Base-by-base conservation (phyloP, 2,113 vertebrate species). In the Clupea harengus region DNA sequence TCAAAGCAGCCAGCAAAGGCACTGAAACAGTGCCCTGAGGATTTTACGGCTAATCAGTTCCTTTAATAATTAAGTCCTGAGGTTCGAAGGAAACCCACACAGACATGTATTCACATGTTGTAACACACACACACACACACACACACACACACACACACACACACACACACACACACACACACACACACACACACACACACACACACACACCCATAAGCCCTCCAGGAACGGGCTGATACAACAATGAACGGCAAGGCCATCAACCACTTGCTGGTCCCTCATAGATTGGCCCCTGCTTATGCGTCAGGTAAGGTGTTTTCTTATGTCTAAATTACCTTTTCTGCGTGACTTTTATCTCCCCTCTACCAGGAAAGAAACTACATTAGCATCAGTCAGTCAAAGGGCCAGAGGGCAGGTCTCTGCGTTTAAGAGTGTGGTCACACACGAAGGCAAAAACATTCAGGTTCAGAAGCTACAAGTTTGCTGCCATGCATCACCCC, bases 51-150 rank as follows among this genome's bases (percentile, higher is more conserved):
- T 28, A 72, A 72, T 32, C 64, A 72, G 64, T 10, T 72, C 25
- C 64, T 72, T 72, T 72, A 32, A 72, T 72, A 72, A 72, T 72
- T 72, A 72, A 72, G n/a, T 32, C 25, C 64, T 32, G 64, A 72
- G 64, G 64, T 72, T 72, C 64, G 32, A 72, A 72, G 64, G 64
- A 28, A 72, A 72, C 64, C 64, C 25, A 32, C 64, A 72, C 64
- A 72, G 64, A 72, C 64, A 39, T 39, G 39, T 39, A 39, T 39
- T 28, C 64, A 72, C 25, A 72, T 72, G 64, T 72, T 72, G 25
- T 28, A 25, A 67, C 25, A 67, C 57, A 47, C 22, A 57, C 17
- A 86, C 8, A 18, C 45, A 45, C 54, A 72, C 60, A 52, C 49
- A 86, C 28, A 81, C 50, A 81, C 49, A 81, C 25, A 78, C 20